Conservation (phyloP, 2,888 invertebrate genomes). For the Prostheceraeus crozeri region DNA sequence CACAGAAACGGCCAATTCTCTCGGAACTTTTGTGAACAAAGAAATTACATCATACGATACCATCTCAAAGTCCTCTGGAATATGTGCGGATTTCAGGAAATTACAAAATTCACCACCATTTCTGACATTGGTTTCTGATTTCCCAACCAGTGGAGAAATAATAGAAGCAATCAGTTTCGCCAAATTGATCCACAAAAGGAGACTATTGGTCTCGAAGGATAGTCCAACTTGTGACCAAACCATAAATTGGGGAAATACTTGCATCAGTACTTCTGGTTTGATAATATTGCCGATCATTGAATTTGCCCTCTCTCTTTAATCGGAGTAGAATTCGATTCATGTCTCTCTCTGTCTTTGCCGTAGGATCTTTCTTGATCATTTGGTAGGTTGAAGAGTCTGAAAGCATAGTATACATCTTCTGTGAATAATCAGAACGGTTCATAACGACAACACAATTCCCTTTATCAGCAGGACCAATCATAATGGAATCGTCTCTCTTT, state of each 20-base stretch:
- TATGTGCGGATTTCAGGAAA: not conserved
- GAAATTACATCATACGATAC: constrained; percentile 6
- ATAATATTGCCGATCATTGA: not conserved
- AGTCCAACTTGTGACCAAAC: not conserved
- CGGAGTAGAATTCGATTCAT: constrained; percentile 16
- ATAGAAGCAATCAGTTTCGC: constrained; percentile 5
- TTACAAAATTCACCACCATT: not conserved
- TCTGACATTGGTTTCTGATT: not conserved
- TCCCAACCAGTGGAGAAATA: not conserved
- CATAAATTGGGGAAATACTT: not conserved
- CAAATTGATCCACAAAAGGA: constrained; percentile 8
- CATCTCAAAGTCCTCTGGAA: not conserved
- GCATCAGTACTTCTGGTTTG: constrained; percentile 21
- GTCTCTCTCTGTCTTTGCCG: not conserved
- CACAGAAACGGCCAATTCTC: not conserved
- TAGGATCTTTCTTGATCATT: not conserved
- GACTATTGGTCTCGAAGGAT: constrained; percentile 11
- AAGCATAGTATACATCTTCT: constrained; percentile 8
- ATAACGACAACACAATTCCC: constrained; percentile 13
- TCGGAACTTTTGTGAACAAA: constrained; percentile 1
- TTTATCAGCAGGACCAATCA: constrained; percentile 2
- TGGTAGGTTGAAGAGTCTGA: not conserved
- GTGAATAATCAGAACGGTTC: constrained; percentile 1
- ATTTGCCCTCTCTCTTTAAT: constrained; percentile 10
- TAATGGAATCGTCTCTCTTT: not conserved